Evolutionary conservation across 1,140 invertebrate genomes (phyloP).

Genomic region (Calosoma granatense): DNA sequence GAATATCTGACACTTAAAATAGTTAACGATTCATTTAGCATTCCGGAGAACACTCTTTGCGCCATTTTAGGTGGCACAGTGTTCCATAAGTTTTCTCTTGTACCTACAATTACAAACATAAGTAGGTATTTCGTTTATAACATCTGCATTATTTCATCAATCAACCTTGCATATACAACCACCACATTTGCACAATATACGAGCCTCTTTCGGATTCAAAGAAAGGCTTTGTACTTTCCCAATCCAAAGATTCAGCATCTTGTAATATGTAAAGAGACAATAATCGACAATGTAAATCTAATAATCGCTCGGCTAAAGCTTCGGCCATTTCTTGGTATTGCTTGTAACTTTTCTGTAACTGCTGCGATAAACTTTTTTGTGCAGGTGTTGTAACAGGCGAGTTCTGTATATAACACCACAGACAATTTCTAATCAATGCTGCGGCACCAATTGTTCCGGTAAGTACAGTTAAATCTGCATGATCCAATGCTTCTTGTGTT

Average conservation of each 20-base stretch:
- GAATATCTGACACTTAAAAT: constrained; percentile 64
- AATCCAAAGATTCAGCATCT: constrained; percentile 61
- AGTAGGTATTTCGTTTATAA: constrained; percentile 1
- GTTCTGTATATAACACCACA: constrained; percentile 60
- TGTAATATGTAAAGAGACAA: constrained; percentile 67
- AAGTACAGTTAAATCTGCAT: constrained; percentile 64
- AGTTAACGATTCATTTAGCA: constrained; percentile 69
- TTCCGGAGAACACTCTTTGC: constrained; percentile 64
- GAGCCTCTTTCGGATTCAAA: constrained; percentile 61
- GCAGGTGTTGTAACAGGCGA: constrained; percentile 35
- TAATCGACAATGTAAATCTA: constrained; percentile 65
- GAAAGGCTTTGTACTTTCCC: constrained; percentile 48
- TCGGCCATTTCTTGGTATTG: constrained; percentile 70
- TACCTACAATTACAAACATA: constrained; percentile 39
- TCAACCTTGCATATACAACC: constrained; percentile 73
- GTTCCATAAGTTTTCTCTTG: constrained; percentile 63
- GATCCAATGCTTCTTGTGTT: constrained; percentile 69
- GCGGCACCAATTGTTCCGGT: constrained; percentile 68
- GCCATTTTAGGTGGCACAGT: constrained; percentile 73
- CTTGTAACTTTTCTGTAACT: constrained; percentile 47
- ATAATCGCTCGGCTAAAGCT: constrained; percentile 62
- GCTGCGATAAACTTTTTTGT: constrained; percentile 27
- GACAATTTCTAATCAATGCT: constrained; percentile 60
- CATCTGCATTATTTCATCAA: constrained; percentile 14
- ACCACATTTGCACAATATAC: constrained; percentile 74